These are phyloP conservation scores for Lasioglossum figueresi DNA, from an alignment of 2,888 invertebrate genomes.

Conservation along the genomic window DNA sequence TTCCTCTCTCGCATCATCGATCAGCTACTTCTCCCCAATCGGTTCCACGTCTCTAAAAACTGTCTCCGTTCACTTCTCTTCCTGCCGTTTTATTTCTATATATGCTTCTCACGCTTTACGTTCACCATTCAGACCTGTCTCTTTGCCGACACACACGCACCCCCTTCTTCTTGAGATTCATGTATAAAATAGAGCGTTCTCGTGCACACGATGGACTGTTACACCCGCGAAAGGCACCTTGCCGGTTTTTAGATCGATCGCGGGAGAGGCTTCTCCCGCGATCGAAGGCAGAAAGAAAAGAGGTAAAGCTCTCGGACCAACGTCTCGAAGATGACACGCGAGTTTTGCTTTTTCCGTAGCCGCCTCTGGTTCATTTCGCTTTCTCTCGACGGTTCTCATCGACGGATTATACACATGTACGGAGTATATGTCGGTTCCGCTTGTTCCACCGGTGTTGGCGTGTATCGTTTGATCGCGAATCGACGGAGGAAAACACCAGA, in stretches of 20 bases:
- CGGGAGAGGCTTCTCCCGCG: conserved; percentile 1
- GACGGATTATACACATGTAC: not conserved
- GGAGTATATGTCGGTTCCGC: not conserved
- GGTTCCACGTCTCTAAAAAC: not conserved
- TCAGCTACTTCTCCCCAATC: not conserved
- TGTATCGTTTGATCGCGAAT: not conserved
- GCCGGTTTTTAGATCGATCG: conserved; percentile 43
- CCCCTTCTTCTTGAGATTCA: conserved; percentile 6
- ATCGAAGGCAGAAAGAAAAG: conserved; percentile 41
- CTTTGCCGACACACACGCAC: not conserved
- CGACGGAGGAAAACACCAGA: not conserved
- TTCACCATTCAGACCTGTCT: not conserved
- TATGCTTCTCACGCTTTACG: conserved; percentile 12
- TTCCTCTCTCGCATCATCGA: not conserved
- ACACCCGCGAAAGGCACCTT: conserved; percentile 15
- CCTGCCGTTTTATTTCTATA: conserved; percentile 5
- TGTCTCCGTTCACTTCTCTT: not conserved
- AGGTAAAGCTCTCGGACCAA: conserved; percentile 34
- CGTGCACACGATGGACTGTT: conserved; percentile 24
- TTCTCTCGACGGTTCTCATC: not conserved
- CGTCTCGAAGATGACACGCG: conserved; percentile 22
- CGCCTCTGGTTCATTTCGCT: not conserved
- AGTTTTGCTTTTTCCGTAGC: not conserved
- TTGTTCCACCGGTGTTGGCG: not conserved
- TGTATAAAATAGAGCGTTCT: conserved; percentile 43